These are phyloP conservation scores for Cynaeus angustus DNA, from an alignment of 2,888 invertebrate genomes.

Conservation along the genomic window DNA sequence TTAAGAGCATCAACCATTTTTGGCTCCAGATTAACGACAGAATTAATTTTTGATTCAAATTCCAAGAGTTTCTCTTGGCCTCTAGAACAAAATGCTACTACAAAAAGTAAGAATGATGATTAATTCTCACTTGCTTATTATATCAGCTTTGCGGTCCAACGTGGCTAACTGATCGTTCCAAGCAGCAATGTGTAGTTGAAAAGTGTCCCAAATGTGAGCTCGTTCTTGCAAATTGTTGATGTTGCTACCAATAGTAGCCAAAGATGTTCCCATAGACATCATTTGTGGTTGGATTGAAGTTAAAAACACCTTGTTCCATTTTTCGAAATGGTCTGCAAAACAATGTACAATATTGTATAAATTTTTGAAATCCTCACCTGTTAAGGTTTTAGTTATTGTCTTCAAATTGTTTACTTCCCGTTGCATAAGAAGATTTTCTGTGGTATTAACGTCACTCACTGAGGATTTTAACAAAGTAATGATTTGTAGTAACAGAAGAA, in stretches of 20 bases:
- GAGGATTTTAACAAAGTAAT: too few species aligned
- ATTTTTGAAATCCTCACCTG: constrained; percentile 22
- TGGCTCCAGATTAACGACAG: constrained; percentile 62
- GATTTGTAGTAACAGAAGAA: too few species aligned
- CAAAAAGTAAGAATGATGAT: background rate
- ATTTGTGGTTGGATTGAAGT: constrained; percentile 71
- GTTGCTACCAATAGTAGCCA: constrained; percentile 71
- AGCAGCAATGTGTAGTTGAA: constrained; percentile 73
- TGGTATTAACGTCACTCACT: too few species aligned
- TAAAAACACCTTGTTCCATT: constrained; percentile 69
- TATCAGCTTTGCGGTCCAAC: constrained; percentile 72
- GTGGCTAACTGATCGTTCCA: constrained; percentile 74
- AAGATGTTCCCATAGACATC: constrained; percentile 66
- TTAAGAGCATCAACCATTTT: constrained; percentile 55
- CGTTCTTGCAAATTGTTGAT: constrained; percentile 72
- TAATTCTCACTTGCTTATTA: constrained; percentile 69
- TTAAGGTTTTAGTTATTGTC: constrained; percentile 4
- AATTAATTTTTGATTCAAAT: constrained; percentile 63
- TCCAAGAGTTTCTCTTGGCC: constrained; percentile 68
- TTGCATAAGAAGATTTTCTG: too few species aligned
- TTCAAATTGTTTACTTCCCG: background rate
- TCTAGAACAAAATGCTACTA: constrained; percentile 54
- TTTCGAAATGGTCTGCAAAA: constrained; percentile 67
- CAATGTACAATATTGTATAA: background rate
- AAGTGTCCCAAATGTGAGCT: constrained; percentile 74